Conservation (phyloP, 2,888 invertebrate genomes). For the Steromphala cineraria region DNA sequence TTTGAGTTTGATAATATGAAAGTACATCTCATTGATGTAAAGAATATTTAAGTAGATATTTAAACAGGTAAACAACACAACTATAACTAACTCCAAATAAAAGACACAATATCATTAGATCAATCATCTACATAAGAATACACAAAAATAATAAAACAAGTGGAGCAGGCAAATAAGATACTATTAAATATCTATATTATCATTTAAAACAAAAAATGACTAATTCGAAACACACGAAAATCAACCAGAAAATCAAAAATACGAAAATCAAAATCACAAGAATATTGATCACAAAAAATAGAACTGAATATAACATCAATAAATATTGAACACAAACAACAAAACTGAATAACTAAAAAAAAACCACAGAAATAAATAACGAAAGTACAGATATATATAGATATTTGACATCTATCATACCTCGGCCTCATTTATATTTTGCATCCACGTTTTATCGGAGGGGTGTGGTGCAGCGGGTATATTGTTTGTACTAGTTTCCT, state of each 20-base stretch:
- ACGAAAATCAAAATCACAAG: background rate
- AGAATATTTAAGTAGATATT: too few species aligned
- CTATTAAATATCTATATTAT: background rate
- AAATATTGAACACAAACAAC: background rate
- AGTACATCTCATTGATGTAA: too few species aligned
- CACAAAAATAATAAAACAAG: background rate
- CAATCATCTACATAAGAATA: background rate
- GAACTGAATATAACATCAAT: background rate
- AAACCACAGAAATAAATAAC: background rate
- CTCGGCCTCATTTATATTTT: conserved; percentile 15
- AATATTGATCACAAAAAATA: background rate
- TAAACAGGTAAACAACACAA: background rate
- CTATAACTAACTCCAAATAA: background rate
- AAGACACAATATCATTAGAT: background rate
- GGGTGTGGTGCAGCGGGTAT: background rate
- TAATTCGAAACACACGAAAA: too few species aligned
- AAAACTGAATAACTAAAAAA: background rate
- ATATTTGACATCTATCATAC: background rate
- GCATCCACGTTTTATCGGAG: conserved; percentile 17
- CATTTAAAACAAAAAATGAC: background rate
- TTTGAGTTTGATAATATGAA: too few species aligned
- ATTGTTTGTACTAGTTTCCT: background rate
- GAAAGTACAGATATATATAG: background rate
- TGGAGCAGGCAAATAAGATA: background rate
- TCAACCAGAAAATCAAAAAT: background rate